phyloP scores from a whole-genome alignment of 2,113 vertebrate genomes.

The Phylloscopus trochilus region DNA sequence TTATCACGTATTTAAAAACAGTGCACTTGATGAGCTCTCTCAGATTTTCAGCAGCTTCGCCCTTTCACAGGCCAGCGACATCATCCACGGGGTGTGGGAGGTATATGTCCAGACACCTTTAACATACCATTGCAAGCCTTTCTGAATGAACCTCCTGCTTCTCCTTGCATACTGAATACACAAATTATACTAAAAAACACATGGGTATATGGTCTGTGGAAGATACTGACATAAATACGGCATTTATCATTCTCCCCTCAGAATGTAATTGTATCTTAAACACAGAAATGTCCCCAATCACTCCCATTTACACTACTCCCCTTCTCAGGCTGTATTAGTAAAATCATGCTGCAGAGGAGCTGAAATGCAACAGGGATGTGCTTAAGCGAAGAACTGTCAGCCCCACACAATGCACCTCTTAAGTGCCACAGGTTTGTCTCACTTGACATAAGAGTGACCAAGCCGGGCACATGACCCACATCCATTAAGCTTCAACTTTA shows the following conservation, averaged over 20 bases:
- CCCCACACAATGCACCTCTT: fast-evolving
- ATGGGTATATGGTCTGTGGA: neutral
- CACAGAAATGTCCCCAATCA: neutral
- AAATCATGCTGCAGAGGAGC: neutral
- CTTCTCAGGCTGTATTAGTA: neutral
- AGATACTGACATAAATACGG: neutral
- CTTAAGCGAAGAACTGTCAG: neutral
- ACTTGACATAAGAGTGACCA: neutral
- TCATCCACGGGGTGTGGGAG: neutral
- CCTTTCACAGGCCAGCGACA: neutral
- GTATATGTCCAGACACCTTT: neutral
- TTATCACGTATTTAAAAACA: slow-evolving; percentile 57
- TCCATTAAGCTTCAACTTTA: neutral
- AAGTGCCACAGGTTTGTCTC: neutral
- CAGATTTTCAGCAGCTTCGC: slow-evolving; percentile 22
- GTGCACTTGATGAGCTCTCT: neutral
- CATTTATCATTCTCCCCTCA: neutral
- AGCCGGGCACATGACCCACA: neutral
- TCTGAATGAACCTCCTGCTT: neutral
- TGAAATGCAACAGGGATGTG: fast-evolving
- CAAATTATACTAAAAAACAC: neutral
- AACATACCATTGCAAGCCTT: neutral
- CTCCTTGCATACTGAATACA: neutral
- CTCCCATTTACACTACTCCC: neutral
- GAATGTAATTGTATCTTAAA: neutral